Evolutionary conservation across 2,113 vertebrate genomes (phyloP).

Genomic region (Coturnix japonica): DNA sequence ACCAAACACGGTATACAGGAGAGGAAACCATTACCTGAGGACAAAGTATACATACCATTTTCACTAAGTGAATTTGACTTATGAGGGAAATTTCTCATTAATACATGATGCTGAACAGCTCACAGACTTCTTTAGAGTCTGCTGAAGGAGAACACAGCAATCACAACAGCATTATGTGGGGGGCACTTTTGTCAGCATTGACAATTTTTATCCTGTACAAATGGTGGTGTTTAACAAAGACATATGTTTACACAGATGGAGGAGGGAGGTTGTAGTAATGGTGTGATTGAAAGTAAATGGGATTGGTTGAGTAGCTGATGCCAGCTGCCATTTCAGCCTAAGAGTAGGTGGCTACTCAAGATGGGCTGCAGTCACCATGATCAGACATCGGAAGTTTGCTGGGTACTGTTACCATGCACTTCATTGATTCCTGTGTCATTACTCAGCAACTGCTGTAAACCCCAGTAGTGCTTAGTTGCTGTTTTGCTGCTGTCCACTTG

Average conservation of each 20-base stretch:
- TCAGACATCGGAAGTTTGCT: background rate
- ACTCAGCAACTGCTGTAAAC: background rate
- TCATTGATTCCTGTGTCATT: background rate
- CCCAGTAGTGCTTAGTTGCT: background rate
- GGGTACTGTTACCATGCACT: background rate
- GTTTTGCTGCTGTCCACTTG: background rate
- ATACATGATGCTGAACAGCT: constrained; percentile 52
- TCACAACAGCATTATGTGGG: constrained; percentile 69
- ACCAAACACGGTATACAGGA: background rate
- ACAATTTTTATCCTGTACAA: constrained; percentile 71
- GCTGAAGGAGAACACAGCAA: constrained; percentile 55
- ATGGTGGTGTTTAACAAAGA: constrained; percentile 73
- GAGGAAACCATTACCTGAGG: background rate
- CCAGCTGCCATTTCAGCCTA: constrained; percentile 59
- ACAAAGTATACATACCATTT: background rate
- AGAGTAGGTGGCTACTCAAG: constrained; percentile 52
- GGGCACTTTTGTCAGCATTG: constrained; percentile 71
- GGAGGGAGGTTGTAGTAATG: constrained; percentile 70
- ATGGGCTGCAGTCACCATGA: background rate
- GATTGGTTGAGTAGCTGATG: constrained; percentile 66
- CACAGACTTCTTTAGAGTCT: constrained; percentile 60
- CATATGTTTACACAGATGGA: constrained; percentile 73
- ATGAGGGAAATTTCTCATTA: constrained; percentile 5
- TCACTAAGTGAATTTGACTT: background rate
- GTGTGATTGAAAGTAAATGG: constrained; percentile 69